These are phyloP conservation scores for Protula sp. DNA, from an alignment of 2,888 invertebrate genomes.

Conservation along the genomic window DNA sequence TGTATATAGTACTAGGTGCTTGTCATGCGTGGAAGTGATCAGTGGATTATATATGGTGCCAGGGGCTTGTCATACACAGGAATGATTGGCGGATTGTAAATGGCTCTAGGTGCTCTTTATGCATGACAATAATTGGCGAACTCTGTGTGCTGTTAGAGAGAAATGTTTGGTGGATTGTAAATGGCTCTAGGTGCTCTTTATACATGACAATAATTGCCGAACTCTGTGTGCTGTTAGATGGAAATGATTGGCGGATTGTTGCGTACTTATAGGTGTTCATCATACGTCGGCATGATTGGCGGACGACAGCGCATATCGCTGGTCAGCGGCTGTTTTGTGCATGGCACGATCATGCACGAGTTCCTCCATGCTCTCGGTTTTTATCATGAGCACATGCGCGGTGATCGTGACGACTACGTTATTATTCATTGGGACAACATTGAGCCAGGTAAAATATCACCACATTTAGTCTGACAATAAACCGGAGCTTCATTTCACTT, in stretches of 20 bases:
- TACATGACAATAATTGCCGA: constrained; percentile 71
- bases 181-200: constrained; percentile 68
- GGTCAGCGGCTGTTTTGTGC: constrained; percentile 54
- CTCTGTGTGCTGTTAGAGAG: too few species aligned
- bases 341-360: constrained; percentile 69
- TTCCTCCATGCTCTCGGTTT: constrained; percentile 75
- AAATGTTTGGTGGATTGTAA: too few species aligned
- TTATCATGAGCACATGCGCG: constrained; percentile 76
- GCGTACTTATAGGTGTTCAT: constrained; percentile 67
- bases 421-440: constrained; percentile 71
- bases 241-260: too few species aligned
- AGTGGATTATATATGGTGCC: too few species aligned
- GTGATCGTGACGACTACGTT: constrained; percentile 71
- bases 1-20: too few species aligned
- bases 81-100: too few species aligned
- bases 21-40: too few species aligned
- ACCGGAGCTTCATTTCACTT: too few species aligned
- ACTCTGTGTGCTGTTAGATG: constrained; percentile 27
- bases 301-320: constrained; percentile 70
- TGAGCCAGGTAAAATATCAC: constrained; percentile 60
- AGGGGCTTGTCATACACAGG: too few species aligned
- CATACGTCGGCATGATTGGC: constrained; percentile 69
- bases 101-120: too few species aligned
- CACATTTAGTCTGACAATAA: too few species aligned
- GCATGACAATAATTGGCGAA: too few species aligned